These are phyloP conservation scores for Psophia crepitans DNA, from an alignment of 2,113 vertebrate species.

Conservation along the genomic window DNA sequence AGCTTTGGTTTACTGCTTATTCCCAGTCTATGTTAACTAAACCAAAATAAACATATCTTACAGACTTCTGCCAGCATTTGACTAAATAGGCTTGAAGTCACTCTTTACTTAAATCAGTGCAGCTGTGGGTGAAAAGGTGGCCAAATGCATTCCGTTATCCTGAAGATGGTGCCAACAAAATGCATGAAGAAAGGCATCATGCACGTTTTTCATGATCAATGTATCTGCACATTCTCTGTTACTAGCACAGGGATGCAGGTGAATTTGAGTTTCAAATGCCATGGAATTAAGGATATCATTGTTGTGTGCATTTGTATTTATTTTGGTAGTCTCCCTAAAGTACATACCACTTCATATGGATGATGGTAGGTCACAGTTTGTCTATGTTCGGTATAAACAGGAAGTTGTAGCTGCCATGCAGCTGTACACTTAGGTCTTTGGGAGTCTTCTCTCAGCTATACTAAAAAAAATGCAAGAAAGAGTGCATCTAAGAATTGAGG, in stretches of 20 bases:
- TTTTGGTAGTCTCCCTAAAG: neutral
- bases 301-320: neutral
- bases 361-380: neutral
- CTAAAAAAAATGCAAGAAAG: neutral
- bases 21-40: neutral
- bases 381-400: neutral
- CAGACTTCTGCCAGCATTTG: constrained; percentile 1
- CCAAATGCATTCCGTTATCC: neutral
- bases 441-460: neutral
- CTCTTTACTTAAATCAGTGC: neutral
- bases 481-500: neutral
- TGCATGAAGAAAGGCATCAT: neutral
- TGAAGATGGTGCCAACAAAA: neutral
- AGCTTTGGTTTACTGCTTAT: neutral
- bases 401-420: neutral
- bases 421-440: neutral
- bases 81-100: constrained; percentile 4
- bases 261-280: neutral
- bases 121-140: constrained; percentile 26
- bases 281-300: neutral
- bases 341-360: neutral
- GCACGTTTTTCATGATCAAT: neutral
- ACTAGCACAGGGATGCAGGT: neutral
- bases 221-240: neutral
- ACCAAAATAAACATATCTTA: constrained; percentile 16